These are phyloP conservation scores for Gryllus bimaculatus DNA, from an alignment of 1,140 invertebrate species.

Conservation along the genomic window DNA sequence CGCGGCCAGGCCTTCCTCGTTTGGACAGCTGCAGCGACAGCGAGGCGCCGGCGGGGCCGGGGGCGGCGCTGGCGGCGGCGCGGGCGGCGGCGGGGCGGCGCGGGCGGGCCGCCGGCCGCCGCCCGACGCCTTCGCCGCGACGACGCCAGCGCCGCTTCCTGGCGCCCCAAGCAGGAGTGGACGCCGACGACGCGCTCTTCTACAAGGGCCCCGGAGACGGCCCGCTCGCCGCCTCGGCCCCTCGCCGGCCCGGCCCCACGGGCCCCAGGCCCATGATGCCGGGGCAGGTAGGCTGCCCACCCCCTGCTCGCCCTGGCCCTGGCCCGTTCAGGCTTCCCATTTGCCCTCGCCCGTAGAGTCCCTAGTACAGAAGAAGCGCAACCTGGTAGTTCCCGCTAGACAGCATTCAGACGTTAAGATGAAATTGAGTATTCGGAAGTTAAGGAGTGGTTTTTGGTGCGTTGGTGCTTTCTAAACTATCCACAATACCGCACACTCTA, in stretches of 20 bases:
- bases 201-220: slow-evolving; percentile 9
- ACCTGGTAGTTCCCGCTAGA: too few species aligned
- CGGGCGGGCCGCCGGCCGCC: background rate
- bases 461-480: too few species aligned
- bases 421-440: too few species aligned
- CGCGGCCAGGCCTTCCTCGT: slow-evolving; percentile 32
- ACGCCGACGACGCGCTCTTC: slow-evolving; percentile 22
- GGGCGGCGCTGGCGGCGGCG: background rate
- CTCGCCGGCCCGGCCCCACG: slow-evolving; percentile 2
- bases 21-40: slow-evolving; percentile 42
- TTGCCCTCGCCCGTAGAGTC: slow-evolving; percentile 45
- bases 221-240: background rate
- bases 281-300: slow-evolving; percentile 16
- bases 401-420: too few species aligned
- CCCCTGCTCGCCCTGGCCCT: background rate
- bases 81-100: too few species aligned
- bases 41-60: slow-evolving; percentile 28
- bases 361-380: too few species aligned
- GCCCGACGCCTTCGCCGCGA: background rate
- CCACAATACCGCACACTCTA: too few species aligned
- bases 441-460: too few species aligned
- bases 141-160: slow-evolving; percentile 30
- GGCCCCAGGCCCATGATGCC: slow-evolving; percentile 14
- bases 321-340: slow-evolving; percentile 41
- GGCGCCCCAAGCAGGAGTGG: slow-evolving; percentile 31